These are phyloP conservation scores for Napeogenes inachia DNA, from an alignment of 2,888 invertebrate genomes.

Conservation along the genomic window DNA sequence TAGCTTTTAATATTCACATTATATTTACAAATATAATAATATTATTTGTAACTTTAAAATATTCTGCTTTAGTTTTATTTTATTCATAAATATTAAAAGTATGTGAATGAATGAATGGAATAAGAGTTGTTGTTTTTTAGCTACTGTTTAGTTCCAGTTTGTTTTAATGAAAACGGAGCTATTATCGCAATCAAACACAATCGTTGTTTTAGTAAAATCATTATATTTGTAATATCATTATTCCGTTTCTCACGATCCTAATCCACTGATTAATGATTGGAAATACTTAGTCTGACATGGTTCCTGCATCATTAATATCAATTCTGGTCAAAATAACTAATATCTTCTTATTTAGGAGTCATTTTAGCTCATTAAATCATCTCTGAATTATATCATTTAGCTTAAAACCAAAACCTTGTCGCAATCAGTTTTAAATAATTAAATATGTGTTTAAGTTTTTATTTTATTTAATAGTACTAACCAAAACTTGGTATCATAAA, in stretches of 20 bases:
- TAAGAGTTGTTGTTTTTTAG: background rate
- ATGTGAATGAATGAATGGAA: background rate
- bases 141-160: too few relatives aligned
- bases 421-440: background rate
- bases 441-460: background rate
- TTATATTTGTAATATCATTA: conserved; percentile 1
- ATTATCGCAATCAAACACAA: too few relatives aligned
- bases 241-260: conserved; percentile 14
- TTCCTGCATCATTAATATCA: conserved; percentile 27
- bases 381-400: background rate
- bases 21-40: too few relatives aligned
- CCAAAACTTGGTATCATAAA: conserved; percentile 14
- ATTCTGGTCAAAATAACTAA: conserved; percentile 22
- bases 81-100: too few relatives aligned
- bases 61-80: too few relatives aligned
- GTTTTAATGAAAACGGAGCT: too few relatives aligned
- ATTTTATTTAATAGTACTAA: background rate
- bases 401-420: background rate
- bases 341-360: conserved; percentile 19
- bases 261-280: conserved; percentile 22
- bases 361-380: background rate
- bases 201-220: background rate
- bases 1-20: too few relatives aligned
- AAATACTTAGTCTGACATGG: conserved; percentile 20
- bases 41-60: too few relatives aligned